Base-by-base conservation (phyloP, 2,797 vertebrate species). In the Helarctos malayanus region DNA sequence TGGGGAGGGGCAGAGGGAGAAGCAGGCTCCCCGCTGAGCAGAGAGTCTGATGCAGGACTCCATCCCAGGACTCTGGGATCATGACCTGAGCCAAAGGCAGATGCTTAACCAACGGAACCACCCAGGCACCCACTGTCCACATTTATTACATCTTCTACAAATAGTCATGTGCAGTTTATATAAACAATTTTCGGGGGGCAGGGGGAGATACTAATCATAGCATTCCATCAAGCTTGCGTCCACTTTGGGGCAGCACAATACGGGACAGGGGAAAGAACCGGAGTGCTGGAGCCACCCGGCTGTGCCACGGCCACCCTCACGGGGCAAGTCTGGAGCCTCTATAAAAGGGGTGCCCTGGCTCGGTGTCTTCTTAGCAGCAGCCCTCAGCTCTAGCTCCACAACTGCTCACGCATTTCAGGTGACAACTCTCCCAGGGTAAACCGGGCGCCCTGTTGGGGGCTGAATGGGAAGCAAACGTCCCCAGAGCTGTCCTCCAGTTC, bases 271-370 rank as follows among this genome's bases (percentile, higher is more conserved):
- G 54, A 68, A 3, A 38, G 57, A 61, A 4, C n/a, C n/a, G 0
- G 59, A 5, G 18, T 2, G 13, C 57, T 4, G 4, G 52, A 35
- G 29, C 32, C 29, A 10, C 49, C 7, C 25, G 29, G 29, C 49
- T 3, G 12, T 2, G 11, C 7, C 71, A 16, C 76, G 6, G 35
- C 52, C 35, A 7, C 7, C 49, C 4, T 15, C 25, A 41, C 38
- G 0, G 0, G 13, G 63, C 47, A 25, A 9, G 81, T 18, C 12
- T 3, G 13, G 7, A 18, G 29, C 9, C 21, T 21, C 59, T 19
- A 29, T 21, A 32, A 5, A 45, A 57, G 12, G 27, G 80, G 2
- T 4, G 15, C 12, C 52, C 13, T 23, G 25, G 38, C 59, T 9
- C 1, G 11, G 14, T 2, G 6, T 3, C 38, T 68, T 80, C n/a